Evolutionary conservation across 1,140 invertebrate genomes (phyloP).

Genomic region (Dryas iulia): DNA sequence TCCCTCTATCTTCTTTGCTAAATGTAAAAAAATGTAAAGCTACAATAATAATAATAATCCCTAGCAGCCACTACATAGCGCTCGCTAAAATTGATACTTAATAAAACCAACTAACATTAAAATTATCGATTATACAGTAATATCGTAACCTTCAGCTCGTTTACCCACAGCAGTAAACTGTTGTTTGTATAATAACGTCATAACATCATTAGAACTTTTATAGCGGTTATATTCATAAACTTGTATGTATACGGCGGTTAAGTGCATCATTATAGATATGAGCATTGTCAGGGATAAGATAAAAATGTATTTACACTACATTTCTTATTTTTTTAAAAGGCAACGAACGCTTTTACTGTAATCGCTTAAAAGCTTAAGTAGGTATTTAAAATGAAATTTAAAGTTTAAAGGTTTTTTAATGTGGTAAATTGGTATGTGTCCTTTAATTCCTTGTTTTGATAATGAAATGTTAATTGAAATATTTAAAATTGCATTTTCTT

Average conservation of each 20-base stretch:
- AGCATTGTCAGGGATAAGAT: slow-evolving; percentile 65
- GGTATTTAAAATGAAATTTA: slow-evolving; percentile 30
- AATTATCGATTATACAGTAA: slow-evolving; percentile 38
- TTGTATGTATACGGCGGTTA: slow-evolving; percentile 44
- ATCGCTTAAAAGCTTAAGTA: slow-evolving; percentile 41
- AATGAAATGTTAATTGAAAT: no score
- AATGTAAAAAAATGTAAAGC: no score
- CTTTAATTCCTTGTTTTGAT: neutral
- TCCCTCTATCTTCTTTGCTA: no score
- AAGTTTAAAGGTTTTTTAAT: slow-evolving; percentile 37
- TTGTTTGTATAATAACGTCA: slow-evolving; percentile 50
- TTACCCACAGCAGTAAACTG: slow-evolving; percentile 39
- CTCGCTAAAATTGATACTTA: neutral
- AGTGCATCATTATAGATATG: slow-evolving; percentile 62
- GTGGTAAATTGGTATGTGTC: neutral
- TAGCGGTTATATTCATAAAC: slow-evolving; percentile 57
- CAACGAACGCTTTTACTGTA: slow-evolving; percentile 55
- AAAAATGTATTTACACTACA: slow-evolving; percentile 48
- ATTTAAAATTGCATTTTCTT: no score
- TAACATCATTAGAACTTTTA: slow-evolving; percentile 58
- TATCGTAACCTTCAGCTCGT: slow-evolving; percentile 39
- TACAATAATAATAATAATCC: no score
- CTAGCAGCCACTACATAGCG: neutral
- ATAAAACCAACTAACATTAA: slow-evolving; percentile 15
- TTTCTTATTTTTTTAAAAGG: slow-evolving; percentile 46